Conservation (phyloP, 2,888 invertebrate genomes). For the Drosophila mulleri region DNA sequence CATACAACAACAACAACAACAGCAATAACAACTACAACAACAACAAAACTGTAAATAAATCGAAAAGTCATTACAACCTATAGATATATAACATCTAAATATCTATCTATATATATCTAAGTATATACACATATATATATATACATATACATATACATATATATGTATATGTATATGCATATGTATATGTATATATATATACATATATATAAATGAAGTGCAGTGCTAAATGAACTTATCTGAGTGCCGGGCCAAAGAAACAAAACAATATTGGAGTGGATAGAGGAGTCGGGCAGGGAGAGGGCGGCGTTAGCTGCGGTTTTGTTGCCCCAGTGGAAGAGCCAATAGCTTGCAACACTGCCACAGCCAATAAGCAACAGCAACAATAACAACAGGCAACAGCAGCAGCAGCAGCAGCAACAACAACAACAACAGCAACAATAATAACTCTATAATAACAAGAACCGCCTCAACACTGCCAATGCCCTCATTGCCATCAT, state of each 20-base stretch:
- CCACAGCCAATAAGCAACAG: conserved; percentile 11
- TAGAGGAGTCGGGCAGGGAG: conserved; percentile 14
- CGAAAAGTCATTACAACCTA: conserved; percentile 29
- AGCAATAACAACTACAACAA: too few species aligned
- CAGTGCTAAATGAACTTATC: conserved; percentile 46
- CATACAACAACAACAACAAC: too few species aligned
- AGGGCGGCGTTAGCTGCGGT: conserved; percentile 66
- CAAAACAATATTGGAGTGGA: conserved; percentile 36
- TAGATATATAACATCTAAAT: conserved; percentile 9
- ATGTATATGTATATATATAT: conserved; percentile 1
- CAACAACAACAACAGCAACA: conserved; percentile 34
- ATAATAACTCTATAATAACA: conserved; percentile 33
- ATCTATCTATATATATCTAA: too few species aligned
- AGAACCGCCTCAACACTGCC: conserved; percentile 71
- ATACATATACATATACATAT: conserved; percentile 2
- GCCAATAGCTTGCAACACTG: conserved; percentile 19
- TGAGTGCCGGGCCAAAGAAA: conserved; percentile 21
- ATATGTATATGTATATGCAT: not conserved
- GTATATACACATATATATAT: conserved; percentile 1
- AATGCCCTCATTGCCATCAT: conserved; percentile 80
- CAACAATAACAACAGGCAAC: not conserved
- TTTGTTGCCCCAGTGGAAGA: conserved; percentile 52
- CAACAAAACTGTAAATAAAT: conserved; percentile 48
- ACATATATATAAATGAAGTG: conserved; percentile 41
- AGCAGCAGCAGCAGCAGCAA: conserved; percentile 43